Conservation (phyloP, 1,140 invertebrate genomes). For the Aphelinus certus region DNA sequence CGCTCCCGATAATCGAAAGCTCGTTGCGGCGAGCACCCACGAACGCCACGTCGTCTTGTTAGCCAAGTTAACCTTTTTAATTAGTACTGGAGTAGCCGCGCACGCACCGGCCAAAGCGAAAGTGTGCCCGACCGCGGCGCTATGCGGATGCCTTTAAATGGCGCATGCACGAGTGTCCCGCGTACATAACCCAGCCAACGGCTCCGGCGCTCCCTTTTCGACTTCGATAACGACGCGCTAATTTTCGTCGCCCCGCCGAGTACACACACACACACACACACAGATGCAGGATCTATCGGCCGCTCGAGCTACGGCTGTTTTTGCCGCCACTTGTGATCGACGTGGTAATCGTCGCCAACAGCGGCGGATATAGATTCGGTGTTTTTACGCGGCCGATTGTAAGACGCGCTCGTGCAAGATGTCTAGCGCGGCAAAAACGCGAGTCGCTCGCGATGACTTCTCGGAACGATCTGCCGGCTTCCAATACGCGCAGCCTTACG, state of each 20-base stretch:
- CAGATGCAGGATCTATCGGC: too few species aligned
- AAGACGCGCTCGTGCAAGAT: too few species aligned
- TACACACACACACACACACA: too few species aligned
- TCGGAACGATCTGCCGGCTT: too few species aligned
- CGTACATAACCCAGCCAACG: conserved; percentile 9
- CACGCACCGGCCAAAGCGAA: neutral
- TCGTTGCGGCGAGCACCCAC: neutral
- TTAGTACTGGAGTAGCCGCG: neutral
- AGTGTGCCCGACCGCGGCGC: neutral
- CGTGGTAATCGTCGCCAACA: neutral
- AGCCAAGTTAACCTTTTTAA: conserved; percentile 37
- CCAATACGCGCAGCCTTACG: too few species aligned
- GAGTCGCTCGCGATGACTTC: too few species aligned
- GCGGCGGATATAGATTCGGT: too few species aligned
- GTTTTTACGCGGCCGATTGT: too few species aligned
- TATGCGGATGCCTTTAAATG: conserved; percentile 13
- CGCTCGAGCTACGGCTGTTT: conserved; percentile 8
- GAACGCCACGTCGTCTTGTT: conserved; percentile 25
- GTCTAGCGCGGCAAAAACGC: too few species aligned
- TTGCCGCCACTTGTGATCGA: conserved; percentile 4
- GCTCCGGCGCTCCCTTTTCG: conserved; percentile 21
- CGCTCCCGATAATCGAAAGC: conserved; percentile 29
- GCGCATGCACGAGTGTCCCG: neutral
- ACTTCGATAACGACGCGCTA: conserved; percentile 6
- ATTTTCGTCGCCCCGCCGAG: too few species aligned